Evolutionary conservation across 2,113 vertebrate species (phyloP).

Genomic region (Cyphomyrus discorhynchus): DNA sequence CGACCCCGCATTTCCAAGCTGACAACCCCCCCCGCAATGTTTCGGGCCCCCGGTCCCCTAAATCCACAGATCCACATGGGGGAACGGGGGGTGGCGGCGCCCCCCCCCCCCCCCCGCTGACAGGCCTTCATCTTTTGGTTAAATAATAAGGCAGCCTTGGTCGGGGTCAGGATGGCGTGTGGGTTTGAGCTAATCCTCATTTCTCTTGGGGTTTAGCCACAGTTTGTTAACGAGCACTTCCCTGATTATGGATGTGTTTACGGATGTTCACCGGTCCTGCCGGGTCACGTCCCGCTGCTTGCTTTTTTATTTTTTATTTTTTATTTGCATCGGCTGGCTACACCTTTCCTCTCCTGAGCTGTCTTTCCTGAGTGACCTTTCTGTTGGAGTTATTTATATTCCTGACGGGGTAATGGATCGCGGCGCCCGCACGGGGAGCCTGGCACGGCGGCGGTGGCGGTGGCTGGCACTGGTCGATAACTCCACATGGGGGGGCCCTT

Average conservation of each 20-base stretch:
- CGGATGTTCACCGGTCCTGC: not conserved
- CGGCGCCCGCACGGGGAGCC: not conserved
- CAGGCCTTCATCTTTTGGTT: not conserved
- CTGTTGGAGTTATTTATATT: constrained; percentile 9
- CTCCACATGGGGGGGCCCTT: not conserved
- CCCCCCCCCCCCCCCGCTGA: not conserved
- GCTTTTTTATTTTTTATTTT: not conserved
- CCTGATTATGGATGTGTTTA: not conserved
- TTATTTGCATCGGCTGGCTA: not conserved
- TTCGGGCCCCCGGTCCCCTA: no score
- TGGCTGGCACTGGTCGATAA: not conserved
- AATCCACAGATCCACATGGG: no score
- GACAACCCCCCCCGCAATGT: no score
- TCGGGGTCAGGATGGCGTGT: not conserved
- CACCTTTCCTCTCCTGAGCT: not conserved
- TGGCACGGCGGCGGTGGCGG: not conserved
- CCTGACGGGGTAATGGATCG: not conserved
- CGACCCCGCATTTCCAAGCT: no score
- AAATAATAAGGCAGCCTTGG: not conserved
- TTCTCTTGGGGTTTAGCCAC: not conserved
- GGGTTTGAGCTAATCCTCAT: not conserved
- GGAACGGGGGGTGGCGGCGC: no score
- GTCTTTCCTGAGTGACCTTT: constrained; percentile 13
- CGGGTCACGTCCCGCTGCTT: not conserved
- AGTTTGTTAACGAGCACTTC: not conserved